These are phyloP conservation scores for Cynodonichthys magdalenae DNA, from an alignment of 2,797 vertebrate species.

Conservation along the genomic window DNA sequence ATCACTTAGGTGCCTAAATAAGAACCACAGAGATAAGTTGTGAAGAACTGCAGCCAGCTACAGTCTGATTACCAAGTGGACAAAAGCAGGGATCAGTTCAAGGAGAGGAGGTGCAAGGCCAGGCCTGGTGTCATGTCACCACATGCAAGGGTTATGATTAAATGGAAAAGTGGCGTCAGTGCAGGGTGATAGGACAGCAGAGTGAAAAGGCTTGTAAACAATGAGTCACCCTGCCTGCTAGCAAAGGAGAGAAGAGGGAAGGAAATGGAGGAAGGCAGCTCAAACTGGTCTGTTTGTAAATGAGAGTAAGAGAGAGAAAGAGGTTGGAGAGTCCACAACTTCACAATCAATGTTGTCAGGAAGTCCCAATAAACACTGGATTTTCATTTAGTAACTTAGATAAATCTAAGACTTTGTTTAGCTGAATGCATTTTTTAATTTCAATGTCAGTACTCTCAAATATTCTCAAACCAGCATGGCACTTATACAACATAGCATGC, in stretches of 20 bases:
- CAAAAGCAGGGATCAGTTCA: slow-evolving; percentile 30
- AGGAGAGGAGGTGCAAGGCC: slow-evolving; percentile 61
- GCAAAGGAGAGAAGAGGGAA: slow-evolving; percentile 53
- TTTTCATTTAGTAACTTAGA: slow-evolving; percentile 40
- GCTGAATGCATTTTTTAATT: too few species aligned
- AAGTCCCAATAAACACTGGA: slow-evolving; percentile 70
- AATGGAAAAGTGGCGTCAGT: slow-evolving; percentile 76
- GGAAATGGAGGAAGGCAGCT: slow-evolving; percentile 66
- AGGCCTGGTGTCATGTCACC: slow-evolving; percentile 56
- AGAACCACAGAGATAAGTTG: not conserved
- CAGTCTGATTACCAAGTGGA: slow-evolving; percentile 9
- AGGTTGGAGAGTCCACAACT: slow-evolving; percentile 46
- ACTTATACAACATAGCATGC: too few species aligned
- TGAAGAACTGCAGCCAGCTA: slow-evolving; percentile 14
- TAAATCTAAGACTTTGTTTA: too few species aligned
- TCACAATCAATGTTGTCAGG: slow-evolving; percentile 88
- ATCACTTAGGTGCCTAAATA: not conserved
- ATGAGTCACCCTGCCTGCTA: slow-evolving; percentile 76
- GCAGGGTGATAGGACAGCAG: slow-evolving; percentile 68
- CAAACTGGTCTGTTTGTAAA: slow-evolving; percentile 46
- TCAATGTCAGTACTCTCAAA: too few species aligned
- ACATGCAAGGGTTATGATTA: slow-evolving; percentile 66
- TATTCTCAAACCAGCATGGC: too few species aligned
- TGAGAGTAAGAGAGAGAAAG: slow-evolving; percentile 17
- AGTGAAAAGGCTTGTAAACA: slow-evolving; percentile 80